Percentiles rank a stretch among this genome's conserved stretches.
Evolutionary conservation across 2,113 vertebrate genomes (phyloP).

Genomic region (Rattus rattus): DNA sequence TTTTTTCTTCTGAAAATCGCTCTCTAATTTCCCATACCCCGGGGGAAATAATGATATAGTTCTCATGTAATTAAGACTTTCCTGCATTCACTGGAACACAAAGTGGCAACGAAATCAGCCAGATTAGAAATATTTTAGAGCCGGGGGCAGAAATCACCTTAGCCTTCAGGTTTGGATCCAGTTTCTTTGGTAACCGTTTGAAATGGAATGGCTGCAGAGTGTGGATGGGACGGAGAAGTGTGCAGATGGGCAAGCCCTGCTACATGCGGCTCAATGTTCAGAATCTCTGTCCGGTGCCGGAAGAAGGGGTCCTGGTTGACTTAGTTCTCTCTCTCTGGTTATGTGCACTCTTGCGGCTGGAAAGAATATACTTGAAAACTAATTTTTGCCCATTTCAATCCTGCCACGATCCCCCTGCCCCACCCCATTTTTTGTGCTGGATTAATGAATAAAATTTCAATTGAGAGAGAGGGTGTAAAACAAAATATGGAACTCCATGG

Average conservation of each 20-base stretch:
- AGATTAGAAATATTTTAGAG: constrained; percentile 61
- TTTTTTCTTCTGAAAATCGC: constrained; percentile 55
- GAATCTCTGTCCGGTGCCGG: not conserved
- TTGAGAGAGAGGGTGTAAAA: not conserved
- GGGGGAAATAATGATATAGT: constrained; percentile 80
- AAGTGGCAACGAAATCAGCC: constrained; percentile 41
- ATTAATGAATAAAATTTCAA: not conserved
- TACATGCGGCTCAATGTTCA: not conserved
- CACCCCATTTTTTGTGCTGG: not conserved
- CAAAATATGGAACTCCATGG: too few relatives aligned
- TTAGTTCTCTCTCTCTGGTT: not conserved
- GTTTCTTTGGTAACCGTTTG: not conserved
- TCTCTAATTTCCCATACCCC: constrained; percentile 68
- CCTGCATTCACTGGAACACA: constrained; percentile 53
- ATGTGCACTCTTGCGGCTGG: too few relatives aligned
- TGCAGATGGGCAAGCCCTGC: fast-evolving
- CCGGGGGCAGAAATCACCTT: constrained; percentile 35
- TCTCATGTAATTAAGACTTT: constrained; percentile 80
- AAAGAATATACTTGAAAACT: not conserved
- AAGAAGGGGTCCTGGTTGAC: not conserved
- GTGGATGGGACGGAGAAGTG: too few relatives aligned
- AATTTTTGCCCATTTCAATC: too few relatives aligned
- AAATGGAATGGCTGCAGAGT: constrained; percentile 26
- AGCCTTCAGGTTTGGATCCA: constrained; percentile 26
- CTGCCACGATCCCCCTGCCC: not conserved